Evolutionary conservation across 1,140 invertebrate genomes (phyloP).

Genomic region (Pseudobourletiella spinata): DNA sequence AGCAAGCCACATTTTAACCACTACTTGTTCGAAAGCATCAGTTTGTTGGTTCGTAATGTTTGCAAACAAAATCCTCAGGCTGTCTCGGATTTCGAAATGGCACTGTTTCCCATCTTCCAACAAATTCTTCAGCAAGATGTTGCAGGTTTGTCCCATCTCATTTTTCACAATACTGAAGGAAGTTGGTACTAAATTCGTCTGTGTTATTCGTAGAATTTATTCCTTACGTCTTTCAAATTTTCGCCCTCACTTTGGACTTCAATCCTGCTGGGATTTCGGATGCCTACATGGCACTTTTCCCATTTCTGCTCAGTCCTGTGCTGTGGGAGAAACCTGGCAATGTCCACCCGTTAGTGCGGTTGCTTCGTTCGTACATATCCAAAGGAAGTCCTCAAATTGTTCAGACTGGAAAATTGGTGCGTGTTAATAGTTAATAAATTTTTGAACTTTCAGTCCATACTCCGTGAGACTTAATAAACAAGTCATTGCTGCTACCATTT

Average conservation of each 20-base stretch:
- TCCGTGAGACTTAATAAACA: not conserved
- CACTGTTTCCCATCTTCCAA: constrained; percentile 87
- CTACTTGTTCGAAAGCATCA: constrained; percentile 89
- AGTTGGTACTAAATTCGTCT: not conserved
- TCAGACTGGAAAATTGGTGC: constrained; percentile 56
- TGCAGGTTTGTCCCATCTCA: constrained; percentile 52
- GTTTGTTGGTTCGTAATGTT: constrained; percentile 76
- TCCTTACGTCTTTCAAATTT: constrained; percentile 94
- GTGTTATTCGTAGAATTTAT: constrained; percentile 69
- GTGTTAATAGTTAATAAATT: constrained; percentile 28
- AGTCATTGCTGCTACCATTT: constrained; percentile 14
- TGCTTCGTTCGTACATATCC: constrained; percentile 76
- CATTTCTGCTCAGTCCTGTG: constrained; percentile 72
- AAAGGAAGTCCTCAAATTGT: constrained; percentile 64
- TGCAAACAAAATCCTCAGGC: constrained; percentile 68
- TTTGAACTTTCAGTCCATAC: not conserved
- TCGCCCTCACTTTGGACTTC: constrained; percentile 82
- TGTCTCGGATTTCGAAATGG: constrained; percentile 80
- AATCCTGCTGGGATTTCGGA: constrained; percentile 57
- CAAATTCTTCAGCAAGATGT: constrained; percentile 87
- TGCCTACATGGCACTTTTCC: constrained; percentile 80
- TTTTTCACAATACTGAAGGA: not conserved
- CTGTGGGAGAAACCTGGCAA: constrained; percentile 89
- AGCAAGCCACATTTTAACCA: constrained; percentile 96
- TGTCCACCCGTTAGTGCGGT: constrained; percentile 77